Evolutionary conservation across 2,888 invertebrate genomes (phyloP).

Genomic region (Polymixis flavicincta): DNA sequence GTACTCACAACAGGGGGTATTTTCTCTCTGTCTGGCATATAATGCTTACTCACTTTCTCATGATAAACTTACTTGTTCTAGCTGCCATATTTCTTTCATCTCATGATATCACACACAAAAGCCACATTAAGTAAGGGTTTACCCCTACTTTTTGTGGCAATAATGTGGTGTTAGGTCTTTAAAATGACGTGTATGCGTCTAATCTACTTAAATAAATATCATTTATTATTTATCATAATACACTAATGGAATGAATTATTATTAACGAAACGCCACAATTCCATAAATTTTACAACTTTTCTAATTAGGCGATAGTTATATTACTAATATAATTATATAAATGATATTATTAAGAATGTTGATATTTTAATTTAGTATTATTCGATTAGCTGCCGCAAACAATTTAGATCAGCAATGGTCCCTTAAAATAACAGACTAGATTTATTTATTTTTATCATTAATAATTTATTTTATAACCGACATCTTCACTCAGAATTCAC

Average conservation of each 20-base stretch:
- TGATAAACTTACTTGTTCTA: background rate
- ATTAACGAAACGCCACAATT: slow-evolving; percentile 20
- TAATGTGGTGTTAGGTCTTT: no score
- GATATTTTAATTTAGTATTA: slow-evolving; percentile 21
- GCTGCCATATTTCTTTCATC: background rate
- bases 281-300: slow-evolving; percentile 7
- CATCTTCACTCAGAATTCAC: background rate
- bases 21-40: slow-evolving; percentile 20
- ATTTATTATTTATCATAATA: background rate
- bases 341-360: slow-evolving; percentile 14
- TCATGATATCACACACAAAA: background rate
- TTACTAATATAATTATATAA: no score
- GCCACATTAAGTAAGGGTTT: background rate
- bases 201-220: slow-evolving; percentile 1
- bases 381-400: slow-evolving; percentile 54
- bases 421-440: slow-evolving; percentile 64
- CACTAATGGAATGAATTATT: slow-evolving; percentile 22
- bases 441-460: slow-evolving; percentile 25
- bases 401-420: slow-evolving; percentile 67
- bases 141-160: background rate
- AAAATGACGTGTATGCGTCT: background rate
- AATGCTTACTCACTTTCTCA: background rate
- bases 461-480: background rate
- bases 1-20: background rate
- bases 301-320: slow-evolving; percentile 27